Percentiles rank a stretch among this genome's conserved stretches.
phyloP scores from a whole-genome alignment of 2,888 invertebrate genomes.

The Caenorhabditis japonica region DNA sequence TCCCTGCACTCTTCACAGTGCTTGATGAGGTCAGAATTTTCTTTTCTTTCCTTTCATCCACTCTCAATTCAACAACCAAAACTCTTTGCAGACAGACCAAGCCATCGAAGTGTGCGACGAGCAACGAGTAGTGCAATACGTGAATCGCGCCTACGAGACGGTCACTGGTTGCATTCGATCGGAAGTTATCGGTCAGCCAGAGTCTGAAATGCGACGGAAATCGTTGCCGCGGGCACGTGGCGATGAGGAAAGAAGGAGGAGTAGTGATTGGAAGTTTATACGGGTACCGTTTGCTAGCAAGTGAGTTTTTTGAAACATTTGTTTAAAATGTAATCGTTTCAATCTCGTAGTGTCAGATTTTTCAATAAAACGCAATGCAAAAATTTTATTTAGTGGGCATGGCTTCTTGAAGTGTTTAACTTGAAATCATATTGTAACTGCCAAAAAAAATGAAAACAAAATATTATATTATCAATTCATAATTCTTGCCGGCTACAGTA shows the following conservation, averaged over 20 bases:
- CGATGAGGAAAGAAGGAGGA: slow-evolving; percentile 66
- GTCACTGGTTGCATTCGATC: slow-evolving; percentile 78
- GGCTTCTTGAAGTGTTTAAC: no score
- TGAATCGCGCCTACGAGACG: slow-evolving; percentile 79
- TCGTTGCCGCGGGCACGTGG: slow-evolving; percentile 62
- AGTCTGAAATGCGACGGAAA: slow-evolving; percentile 63
- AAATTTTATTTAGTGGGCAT: no score
- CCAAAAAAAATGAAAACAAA: no score
- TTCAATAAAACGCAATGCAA: no score
- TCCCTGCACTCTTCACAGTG: slow-evolving; percentile 76
- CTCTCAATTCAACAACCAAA: neutral
- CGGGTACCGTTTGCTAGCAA: slow-evolving; percentile 69
- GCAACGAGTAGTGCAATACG: slow-evolving; percentile 78
- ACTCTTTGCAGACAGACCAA: slow-evolving; percentile 71
- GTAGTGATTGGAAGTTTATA: slow-evolving; percentile 76
- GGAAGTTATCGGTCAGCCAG: slow-evolving; percentile 74
- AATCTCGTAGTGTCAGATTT: no score
- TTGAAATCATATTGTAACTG: no score
- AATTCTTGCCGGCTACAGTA: no score
- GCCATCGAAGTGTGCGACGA: slow-evolving; percentile 77
- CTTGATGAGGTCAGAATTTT: slow-evolving; percentile 69
- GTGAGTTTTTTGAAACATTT: slow-evolving; percentile 42
- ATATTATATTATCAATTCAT: no score
- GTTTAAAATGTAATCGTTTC: neutral
- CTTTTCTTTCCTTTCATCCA: neutral